Base-by-base conservation (phyloP, 2,888 invertebrate species). In the Diarsia mendica region DNA sequence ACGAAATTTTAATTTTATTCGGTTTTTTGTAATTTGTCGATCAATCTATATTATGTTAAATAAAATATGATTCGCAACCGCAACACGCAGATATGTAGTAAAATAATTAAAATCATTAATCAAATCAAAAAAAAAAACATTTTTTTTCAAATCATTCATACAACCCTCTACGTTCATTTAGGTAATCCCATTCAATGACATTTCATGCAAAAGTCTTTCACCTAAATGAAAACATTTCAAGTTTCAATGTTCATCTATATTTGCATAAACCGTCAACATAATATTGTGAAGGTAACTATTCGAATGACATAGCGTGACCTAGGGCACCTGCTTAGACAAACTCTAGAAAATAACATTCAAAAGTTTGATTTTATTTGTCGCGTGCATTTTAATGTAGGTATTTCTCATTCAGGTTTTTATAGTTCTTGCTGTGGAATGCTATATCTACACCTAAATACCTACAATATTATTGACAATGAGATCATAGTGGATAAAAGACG, bases 291-390 rank as follows among this genome's bases (percentile, higher is more conserved):
- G 51, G 71, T 68, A 68, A 71, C 61, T 64, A 39, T 58, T 72
- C 49, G 20, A 58, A 33, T 84, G 83, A 44, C 74, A 64, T 83
- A 82, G 85, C 83, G 85, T 83, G 83, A 82, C 79, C 60, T 67
- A 82, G 67, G 67, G 60, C 60, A 81, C 63, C 77, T 58, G 44
- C 65, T 68, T 23, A 73, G 18, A 73, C 61, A 64, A 81, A 65
- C 64, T 81, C 60, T 77, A 61, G 65, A 77, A 82, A 67, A 28
- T 68, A 46, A 69, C 64, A 78, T 78, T 75, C 58, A 72, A 81
- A 84, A 51, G 74, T 77, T 72, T 69, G 67, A n/a, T 69, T 72
- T 60, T 60, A 69, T 74, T 77, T 82, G 60, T 85, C 66, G 79
- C 76, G 75, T 85, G 85, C 82, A 74, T 15, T 75, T 70, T 70